These are phyloP conservation scores for Mustela lutreola DNA, from an alignment of 2,113 vertebrate genomes.

Conservation along the genomic window DNA sequence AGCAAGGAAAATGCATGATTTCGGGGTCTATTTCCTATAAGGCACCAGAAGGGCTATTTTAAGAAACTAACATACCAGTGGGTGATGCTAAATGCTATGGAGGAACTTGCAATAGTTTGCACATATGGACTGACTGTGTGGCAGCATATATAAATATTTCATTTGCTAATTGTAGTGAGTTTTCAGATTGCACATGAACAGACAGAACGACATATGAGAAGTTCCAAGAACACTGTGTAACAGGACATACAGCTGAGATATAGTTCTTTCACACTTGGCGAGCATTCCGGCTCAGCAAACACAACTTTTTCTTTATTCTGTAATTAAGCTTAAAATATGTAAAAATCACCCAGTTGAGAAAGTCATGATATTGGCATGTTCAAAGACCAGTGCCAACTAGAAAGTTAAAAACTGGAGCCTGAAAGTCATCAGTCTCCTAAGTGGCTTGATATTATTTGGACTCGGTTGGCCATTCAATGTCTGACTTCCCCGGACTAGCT, in stretches of 20 bases:
- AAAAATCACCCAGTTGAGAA: conserved; percentile 65
- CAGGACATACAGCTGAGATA: conserved; percentile 79
- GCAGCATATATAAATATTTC: conserved; percentile 81
- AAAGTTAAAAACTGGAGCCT: conserved; percentile 51
- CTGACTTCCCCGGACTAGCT: not conserved
- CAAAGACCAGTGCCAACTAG: conserved; percentile 49
- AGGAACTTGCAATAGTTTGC: conserved; percentile 72
- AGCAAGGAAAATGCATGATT: not conserved
- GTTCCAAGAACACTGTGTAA: conserved; percentile 83
- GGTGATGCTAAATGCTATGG: conserved; percentile 70
- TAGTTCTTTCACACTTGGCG: conserved; percentile 68
- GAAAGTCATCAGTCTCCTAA: not conserved
- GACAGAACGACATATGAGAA: conserved; percentile 76
- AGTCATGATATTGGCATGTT: conserved; percentile 52
- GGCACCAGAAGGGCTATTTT: conserved; percentile 43
- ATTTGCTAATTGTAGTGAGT: conserved; percentile 74
- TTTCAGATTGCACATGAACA: conserved; percentile 79
- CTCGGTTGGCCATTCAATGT: not conserved
- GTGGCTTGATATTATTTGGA: not conserved
- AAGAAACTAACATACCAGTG: conserved; percentile 62
- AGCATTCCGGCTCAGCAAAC: conserved; percentile 55
- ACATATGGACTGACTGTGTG: conserved; percentile 79
- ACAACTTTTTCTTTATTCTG: conserved; percentile 66
- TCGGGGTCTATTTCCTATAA: not conserved
- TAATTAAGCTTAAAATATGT: conserved; percentile 79